Evolutionary conservation across 2,888 invertebrate genomes (phyloP), one percentile per base, ranked within the genome.

Genomic region (Tyria jacobaeae): DNA sequence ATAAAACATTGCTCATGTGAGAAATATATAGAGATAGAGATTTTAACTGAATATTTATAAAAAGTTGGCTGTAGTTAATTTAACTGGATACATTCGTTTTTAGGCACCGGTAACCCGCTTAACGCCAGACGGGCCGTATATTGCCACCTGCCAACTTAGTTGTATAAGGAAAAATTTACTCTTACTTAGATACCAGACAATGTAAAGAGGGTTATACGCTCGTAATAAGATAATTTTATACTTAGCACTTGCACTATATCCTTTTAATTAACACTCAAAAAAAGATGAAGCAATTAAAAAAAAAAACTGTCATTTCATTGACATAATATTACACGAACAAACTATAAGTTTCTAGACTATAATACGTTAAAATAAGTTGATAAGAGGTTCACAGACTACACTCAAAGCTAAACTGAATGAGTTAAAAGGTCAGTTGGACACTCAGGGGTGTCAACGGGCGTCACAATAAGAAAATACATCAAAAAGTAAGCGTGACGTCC

Each of bases 391-490:
- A 51, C 24, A 14, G 35, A 9, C 15, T 35, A 51, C 35, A 35
- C 35, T 35, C 53, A 27, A 54, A 27, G 39, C 25, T 41, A n/a
- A 17, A 54, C 53, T 54, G 27, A 54, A 27, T 27, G 17, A 39
- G 10, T 12, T 54, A n/a, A 53, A 53, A 51, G 51, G 51, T 51
- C 51, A 39, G 39, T 54, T 27, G 27, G 12, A 41, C 17, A 6
- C 1, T 27, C 31, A 54, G 53, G 53, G 53, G 25, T 54, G 53
- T 24, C 53, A 39, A n/a, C 5, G 1, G 4, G 5, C 12, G 12
- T n/a, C n/a, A 53, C 6, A 44, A 44, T 7, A 41, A 41, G 9
- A 10, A 0, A 41, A 39, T 14, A 14, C 15, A 37, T 4, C 6
- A 17, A 41, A 41, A 41, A 41, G n/a, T n/a, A n/a, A n/a, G n/a